Conservation (phyloP, 2,797 vertebrate genomes). For the Sciurus vulgaris region DNA sequence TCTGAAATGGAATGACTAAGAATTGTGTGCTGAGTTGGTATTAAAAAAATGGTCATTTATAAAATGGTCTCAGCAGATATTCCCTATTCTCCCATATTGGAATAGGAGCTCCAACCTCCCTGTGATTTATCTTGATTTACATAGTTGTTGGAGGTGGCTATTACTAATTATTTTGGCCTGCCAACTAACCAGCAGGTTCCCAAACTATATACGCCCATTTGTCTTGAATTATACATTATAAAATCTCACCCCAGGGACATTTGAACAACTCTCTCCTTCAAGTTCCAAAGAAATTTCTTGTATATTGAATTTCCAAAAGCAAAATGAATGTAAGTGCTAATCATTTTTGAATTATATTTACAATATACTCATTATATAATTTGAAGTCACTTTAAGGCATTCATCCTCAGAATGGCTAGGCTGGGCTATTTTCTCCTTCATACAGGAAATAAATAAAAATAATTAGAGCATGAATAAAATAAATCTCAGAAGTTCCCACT, state of each 20-base stretch:
- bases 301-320: constrained; percentile 43
- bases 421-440: background rate
- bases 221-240: constrained; percentile 52
- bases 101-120: background rate
- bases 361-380: constrained; percentile 61
- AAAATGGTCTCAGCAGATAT: background rate
- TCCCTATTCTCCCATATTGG: background rate
- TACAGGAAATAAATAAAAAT: constrained; percentile 31
- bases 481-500: background rate
- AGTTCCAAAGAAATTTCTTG: constrained; percentile 4
- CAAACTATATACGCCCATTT: background rate
- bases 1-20: background rate
- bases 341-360: constrained; percentile 46
- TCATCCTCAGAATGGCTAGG: constrained; percentile 29
- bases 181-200: background rate
- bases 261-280: background rate
- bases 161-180: constrained; percentile 54
- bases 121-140: constrained; percentile 61
- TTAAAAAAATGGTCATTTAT: too few species aligned
- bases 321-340: constrained; percentile 52
- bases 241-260: constrained; percentile 13
- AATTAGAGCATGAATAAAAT: constrained; percentile 14
- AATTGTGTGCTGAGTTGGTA: background rate
- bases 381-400: background rate
- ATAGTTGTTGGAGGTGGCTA: background rate